Evolutionary conservation across 2,888 invertebrate species (phyloP).

Genomic region (Chrysolina americana): DNA sequence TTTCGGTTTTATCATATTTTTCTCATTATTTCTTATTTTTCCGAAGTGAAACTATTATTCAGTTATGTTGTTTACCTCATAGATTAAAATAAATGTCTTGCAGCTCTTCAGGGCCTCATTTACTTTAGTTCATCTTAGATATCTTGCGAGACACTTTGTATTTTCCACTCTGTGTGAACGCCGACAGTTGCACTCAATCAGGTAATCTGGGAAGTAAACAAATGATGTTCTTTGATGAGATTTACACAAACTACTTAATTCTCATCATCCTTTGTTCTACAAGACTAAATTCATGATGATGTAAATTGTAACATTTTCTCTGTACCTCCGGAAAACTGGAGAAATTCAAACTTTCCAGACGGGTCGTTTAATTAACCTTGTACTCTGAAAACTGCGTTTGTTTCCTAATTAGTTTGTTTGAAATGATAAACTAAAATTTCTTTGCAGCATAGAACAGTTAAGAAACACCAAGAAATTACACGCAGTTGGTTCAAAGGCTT

Average conservation of each 20-base stretch:
- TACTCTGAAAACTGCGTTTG: constrained; percentile 23
- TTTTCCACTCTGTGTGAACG: too few relatives aligned
- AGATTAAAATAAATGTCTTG: too few relatives aligned
- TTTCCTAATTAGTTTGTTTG: constrained; percentile 25
- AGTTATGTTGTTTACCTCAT: too few relatives aligned
- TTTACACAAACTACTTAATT: constrained; percentile 20
- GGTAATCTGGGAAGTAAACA: constrained; percentile 4
- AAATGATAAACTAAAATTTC: neutral
- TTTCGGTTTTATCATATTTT: too few relatives aligned
- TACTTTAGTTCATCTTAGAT: too few relatives aligned
- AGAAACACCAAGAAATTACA: constrained; percentile 1
- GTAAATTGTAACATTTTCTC: constrained; percentile 1
- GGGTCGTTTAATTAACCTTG: constrained; percentile 28
- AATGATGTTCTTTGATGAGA: constrained; percentile 13
- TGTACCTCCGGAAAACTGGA: constrained; percentile 13
- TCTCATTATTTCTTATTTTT: too few relatives aligned
- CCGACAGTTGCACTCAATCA: neutral
- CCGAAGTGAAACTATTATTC: too few relatives aligned
- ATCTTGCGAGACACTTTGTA: too few relatives aligned
- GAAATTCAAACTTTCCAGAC: constrained; percentile 21
- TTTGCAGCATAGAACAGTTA: neutral
- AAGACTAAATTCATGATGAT: neutral
- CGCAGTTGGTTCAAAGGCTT: neutral
- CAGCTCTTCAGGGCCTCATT: too few relatives aligned
- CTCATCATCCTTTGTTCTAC: constrained; percentile 16